Percentiles rank a stretch among this genome's conserved stretches.
Evolutionary conservation across 2,888 invertebrate species (phyloP).

Genomic region (Rhodophaea formosa): DNA sequence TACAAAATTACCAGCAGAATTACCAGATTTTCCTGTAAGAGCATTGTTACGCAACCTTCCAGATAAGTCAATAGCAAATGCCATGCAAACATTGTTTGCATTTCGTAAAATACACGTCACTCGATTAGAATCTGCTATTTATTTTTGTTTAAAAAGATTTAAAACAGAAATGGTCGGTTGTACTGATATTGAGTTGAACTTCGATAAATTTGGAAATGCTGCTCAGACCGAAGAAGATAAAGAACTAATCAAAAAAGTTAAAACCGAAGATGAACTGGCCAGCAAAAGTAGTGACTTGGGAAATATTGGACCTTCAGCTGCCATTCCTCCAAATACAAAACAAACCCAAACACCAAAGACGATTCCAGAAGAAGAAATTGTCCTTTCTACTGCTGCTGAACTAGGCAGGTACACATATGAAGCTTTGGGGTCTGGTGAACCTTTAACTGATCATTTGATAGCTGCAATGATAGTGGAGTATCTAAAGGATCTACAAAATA

Average conservation of each 20-base stretch:
- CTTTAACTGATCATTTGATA: constrained; percentile 77
- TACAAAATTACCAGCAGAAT: constrained; percentile 49
- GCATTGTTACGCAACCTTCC: constrained; percentile 68
- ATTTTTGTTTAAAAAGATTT: constrained; percentile 79
- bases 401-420: constrained; percentile 81
- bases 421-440: constrained; percentile 74
- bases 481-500: constrained; percentile 69
- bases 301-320: constrained; percentile 39
- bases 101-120: constrained; percentile 64
- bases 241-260: constrained; percentile 60
- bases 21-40: constrained; percentile 61
- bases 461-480: constrained; percentile 83
- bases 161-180: constrained; percentile 77
- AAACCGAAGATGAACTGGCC: constrained; percentile 51
- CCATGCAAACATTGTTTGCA: constrained; percentile 67
- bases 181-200: constrained; percentile 69
- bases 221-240: constrained; percentile 54
- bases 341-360: constrained; percentile 82
- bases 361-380: constrained; percentile 81
- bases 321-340: constrained; percentile 63
- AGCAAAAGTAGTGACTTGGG: constrained; percentile 50
- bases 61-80: constrained; percentile 57
- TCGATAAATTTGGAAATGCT: constrained; percentile 55
- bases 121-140: constrained; percentile 75
- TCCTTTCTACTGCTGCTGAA: constrained; percentile 70